Conservation (phyloP, 2,113 vertebrate genomes). For the Labeo catla region DNA sequence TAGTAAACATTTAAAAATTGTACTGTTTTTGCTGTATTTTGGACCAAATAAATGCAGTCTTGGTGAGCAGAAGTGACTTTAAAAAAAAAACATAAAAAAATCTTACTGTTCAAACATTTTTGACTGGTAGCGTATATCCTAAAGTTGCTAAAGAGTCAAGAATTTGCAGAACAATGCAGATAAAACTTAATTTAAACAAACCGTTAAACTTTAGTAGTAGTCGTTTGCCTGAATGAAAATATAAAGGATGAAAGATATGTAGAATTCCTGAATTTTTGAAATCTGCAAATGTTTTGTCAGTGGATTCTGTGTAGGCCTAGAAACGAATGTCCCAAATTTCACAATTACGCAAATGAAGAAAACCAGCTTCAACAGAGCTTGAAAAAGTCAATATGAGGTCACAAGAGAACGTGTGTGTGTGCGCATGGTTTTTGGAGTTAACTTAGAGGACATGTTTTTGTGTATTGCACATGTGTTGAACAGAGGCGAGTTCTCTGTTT, state of each 20-base stretch:
- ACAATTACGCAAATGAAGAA: background rate
- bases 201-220: background rate
- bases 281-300: background rate
- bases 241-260: background rate
- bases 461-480: constrained; percentile 23
- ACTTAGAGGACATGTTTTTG: background rate
- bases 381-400: background rate
- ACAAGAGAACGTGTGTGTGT: background rate
- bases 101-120: too few species aligned
- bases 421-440: background rate
- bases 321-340: background rate
- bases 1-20: too few species aligned
- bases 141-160: background rate
- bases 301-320: background rate
- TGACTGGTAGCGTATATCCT: too few species aligned
- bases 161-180: too few species aligned
- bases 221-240: background rate
- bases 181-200: background rate
- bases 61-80: too few species aligned
- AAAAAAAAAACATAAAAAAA: too few species aligned
- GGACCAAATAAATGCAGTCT: too few species aligned
- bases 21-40: too few species aligned
- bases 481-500: background rate
- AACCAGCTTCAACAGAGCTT: background rate
- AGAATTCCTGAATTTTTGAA: background rate